A percentile compares a stretch with the other conserved stretches of the same genome.
phyloP scores from a whole-genome alignment of 2,797 vertebrate genomes.

The Miichthys miiuy region DNA sequence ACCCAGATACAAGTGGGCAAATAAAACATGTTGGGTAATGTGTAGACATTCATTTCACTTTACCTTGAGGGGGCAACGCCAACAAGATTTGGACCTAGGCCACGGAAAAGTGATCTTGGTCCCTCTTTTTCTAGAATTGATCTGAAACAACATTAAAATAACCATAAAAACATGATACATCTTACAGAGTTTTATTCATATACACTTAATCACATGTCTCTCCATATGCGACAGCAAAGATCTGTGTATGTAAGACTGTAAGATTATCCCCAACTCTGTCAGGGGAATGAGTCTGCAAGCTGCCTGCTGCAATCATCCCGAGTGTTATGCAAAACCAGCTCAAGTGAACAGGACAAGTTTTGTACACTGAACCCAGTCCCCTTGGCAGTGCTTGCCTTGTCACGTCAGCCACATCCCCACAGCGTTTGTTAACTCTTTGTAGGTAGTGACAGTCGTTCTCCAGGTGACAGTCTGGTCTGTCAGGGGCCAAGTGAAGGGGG shows the following conservation, averaged over 20 bases:
- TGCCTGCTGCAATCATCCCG: not conserved
- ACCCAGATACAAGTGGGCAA: not conserved
- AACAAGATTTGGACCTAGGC: slow-evolving; percentile 96
- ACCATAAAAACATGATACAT: not conserved
- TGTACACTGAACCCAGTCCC: slow-evolving; percentile 19
- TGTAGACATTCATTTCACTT: slow-evolving; percentile 47
- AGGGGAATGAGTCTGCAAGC: not conserved
- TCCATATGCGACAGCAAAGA: not conserved
- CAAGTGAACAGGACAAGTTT: slow-evolving; percentile 23
- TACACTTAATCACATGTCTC: not conserved
- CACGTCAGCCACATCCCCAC: slow-evolving; percentile 24
- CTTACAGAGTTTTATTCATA: not conserved
- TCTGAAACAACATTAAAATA: slow-evolving; percentile 81
- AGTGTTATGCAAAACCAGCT: slow-evolving; percentile 13
- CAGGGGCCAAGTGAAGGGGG: not conserved
- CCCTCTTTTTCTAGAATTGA: slow-evolving; percentile 99
- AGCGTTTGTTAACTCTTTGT: slow-evolving; percentile 23
- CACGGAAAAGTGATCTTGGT: slow-evolving; percentile 96
- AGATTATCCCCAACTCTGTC: not conserved
- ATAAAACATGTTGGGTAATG: not conserved
- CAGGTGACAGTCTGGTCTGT: slow-evolving; percentile 10
- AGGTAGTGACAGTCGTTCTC: slow-evolving; percentile 33
- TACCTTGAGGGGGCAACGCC: slow-evolving; percentile 99
- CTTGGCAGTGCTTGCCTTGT: not conserved
- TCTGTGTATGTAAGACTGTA: no score